Conservation (phyloP, 1,140 invertebrate genomes). For the Zaprionus taronus region DNA sequence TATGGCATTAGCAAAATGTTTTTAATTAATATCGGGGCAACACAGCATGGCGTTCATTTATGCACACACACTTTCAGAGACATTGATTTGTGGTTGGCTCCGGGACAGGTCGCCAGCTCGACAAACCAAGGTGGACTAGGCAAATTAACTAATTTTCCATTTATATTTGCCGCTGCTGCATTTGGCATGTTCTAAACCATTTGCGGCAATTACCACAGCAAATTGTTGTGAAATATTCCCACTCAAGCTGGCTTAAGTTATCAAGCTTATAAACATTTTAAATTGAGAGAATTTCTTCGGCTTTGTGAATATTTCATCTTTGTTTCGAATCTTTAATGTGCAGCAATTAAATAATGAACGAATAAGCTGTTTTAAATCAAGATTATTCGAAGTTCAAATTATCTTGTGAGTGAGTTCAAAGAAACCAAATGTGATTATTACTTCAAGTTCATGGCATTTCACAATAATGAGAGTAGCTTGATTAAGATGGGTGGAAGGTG, state of each 20-base stretch:
- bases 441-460: no score
- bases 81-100: conserved; percentile 64
- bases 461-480: background rate
- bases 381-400: background rate
- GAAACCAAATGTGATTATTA: no score
- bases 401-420: no score
- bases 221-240: conserved; percentile 55
- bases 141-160: conserved; percentile 74
- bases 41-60: conserved; percentile 41
- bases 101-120: background rate
- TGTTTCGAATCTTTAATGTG: background rate
- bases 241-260: background rate
- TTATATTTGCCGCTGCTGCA: conserved; percentile 54
- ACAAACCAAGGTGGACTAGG: background rate
- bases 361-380: background rate
- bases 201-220: conserved; percentile 58
- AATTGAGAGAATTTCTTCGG: background rate
- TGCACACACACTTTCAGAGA: conserved; percentile 1
- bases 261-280: background rate
- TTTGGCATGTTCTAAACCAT: conserved; percentile 20
- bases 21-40: conserved; percentile 62
- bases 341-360: background rate
- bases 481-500: background rate
- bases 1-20: conserved; percentile 74
- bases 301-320: background rate